A percentile compares a stretch with the other conserved stretches of the same genome.
These are phyloP conservation scores for Platycercus adscitus DNA, from an alignment of 2,113 vertebrate genomes.

Conservation along the genomic window DNA sequence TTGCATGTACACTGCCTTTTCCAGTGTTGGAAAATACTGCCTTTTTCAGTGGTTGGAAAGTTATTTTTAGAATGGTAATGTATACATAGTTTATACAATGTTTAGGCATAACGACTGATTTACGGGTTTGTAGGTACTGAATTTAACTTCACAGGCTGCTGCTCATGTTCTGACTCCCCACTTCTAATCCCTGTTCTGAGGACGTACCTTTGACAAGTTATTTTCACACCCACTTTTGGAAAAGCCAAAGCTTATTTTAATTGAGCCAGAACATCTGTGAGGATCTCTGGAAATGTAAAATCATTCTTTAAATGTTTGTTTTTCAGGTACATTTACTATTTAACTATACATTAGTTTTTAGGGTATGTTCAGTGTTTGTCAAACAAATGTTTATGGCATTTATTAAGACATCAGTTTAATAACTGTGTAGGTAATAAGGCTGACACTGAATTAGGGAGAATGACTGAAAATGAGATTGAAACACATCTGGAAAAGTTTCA, in stretches of 20 bases:
- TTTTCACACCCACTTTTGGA: not conserved
- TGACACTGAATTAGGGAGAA: not conserved
- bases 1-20: not conserved
- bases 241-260: not conserved
- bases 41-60: not conserved
- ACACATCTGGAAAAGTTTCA: not conserved
- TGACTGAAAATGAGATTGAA: not conserved
- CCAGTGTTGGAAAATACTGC: not conserved
- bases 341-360: not conserved
- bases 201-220: not conserved
- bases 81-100: not conserved
- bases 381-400: not conserved
- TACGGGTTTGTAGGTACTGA: not conserved
- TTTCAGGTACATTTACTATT: not conserved
- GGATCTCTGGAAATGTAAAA: not conserved
- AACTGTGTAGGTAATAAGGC: not conserved
- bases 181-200: not conserved
- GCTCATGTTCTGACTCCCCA: not conserved
- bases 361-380: not conserved
- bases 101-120: not conserved
- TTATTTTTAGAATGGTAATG: not conserved
- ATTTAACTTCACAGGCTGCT: not conserved
- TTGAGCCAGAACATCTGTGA: not conserved
- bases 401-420: not conserved
- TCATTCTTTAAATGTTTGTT: not conserved